phyloP scores from a whole-genome alignment of 2,113 vertebrate genomes.

The Petrocephalus microphthalmus region DNA sequence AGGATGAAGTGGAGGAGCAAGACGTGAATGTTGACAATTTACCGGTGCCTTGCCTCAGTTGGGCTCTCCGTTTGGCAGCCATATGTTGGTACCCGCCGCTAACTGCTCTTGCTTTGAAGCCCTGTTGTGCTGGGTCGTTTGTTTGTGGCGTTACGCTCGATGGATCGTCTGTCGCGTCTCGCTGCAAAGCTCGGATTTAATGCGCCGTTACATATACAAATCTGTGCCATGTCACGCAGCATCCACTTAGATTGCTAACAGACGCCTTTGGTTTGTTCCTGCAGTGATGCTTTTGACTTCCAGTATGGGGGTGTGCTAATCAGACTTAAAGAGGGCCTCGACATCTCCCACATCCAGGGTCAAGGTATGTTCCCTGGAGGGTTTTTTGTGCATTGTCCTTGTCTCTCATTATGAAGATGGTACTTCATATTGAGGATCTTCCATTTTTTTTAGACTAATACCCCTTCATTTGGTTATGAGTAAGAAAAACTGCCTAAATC shows the following conservation, averaged over 20 bases:
- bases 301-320: conserved; percentile 92
- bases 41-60: not conserved
- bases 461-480: not conserved
- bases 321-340: conserved; percentile 84
- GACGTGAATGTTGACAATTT: not conserved
- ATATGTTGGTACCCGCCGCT: not conserved
- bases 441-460: not conserved
- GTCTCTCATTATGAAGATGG: not conserved
- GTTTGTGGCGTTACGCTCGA: not conserved
- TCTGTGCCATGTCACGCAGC: not conserved
- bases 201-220: not conserved
- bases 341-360: conserved; percentile 92
- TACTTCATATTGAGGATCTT: not conserved
- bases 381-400: not conserved
- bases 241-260: conserved; percentile 23
- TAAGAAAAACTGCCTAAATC: not conserved
- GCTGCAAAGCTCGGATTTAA: conserved; percentile 25
- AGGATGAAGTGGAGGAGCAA: no score
- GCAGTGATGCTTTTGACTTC: conserved; percentile 90
- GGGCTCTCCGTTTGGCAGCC: not conserved
- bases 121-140: not conserved
- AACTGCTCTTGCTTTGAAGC: conserved; percentile 21
- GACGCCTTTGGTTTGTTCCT: conserved; percentile 17
- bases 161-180: conserved; percentile 15
- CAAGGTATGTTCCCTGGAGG: conserved; percentile 69